Evolutionary conservation across 2,888 invertebrate species (phyloP), one percentile per base, ranked within the genome.

Genomic region (Diaprepes abbreviatus): DNA sequence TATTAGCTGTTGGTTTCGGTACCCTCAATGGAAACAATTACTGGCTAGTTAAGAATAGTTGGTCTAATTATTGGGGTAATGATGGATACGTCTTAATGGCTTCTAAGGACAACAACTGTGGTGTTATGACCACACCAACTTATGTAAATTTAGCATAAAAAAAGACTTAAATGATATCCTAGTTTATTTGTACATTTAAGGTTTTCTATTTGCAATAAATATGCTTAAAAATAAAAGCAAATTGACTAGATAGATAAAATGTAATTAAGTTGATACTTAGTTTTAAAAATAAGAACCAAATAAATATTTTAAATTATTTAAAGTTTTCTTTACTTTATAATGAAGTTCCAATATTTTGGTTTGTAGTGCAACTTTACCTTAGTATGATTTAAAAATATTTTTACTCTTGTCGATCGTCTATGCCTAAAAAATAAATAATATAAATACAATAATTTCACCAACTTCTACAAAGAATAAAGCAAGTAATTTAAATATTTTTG

Each of bases 1-100:
- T 98, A 0, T 83, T 98, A 66, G 95, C 95, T 2, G 97, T 97
- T 0, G 98, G 96, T 0, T 98, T 93, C 83, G 97, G 97, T 0
- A 88, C 87, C 9, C 86, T 97, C 19, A 90, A 92, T 76, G 94
- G 93, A 0, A 87, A 94, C 79, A 89, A 90, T 69, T 98, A 96
- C 84, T 98, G 97, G 97, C 86, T 97, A 59, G 86, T 97, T 6
- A 97, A 97, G 86, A 97, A 97, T 85, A 97, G 96, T 0, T 97
- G 97, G 97, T 97, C 96, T 1, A 97, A 95, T 76, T 91, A 96
- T 81, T 97, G 97, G 97, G 97, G 97, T 33, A 97, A 97, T 81
- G 96, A 96, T 82, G 97, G 97, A 0, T 98, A 97, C 79, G 90
- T 97, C 0, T 88, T 97, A 1, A 97, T 98, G 93, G 89, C 95